Conservation (phyloP, 2,888 invertebrate species). For the Idaea dimidiata region DNA sequence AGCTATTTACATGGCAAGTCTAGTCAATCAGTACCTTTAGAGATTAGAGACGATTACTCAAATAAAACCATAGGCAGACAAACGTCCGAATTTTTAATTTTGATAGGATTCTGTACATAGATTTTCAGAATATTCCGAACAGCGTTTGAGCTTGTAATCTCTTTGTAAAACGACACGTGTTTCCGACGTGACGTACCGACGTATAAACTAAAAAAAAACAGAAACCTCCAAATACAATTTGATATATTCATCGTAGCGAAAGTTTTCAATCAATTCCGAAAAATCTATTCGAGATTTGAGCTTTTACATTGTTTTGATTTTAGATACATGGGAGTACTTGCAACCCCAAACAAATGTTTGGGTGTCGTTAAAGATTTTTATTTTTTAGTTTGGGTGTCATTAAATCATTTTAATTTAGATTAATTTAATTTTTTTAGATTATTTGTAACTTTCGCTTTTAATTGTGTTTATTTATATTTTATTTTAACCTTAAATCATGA, state of each 20-base stretch:
- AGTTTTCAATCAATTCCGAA: conserved; percentile 16
- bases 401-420: too few relatives aligned
- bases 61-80: background rate
- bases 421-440: too few relatives aligned
- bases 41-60: background rate
- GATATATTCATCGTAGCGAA: conserved; percentile 7
- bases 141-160: conserved; percentile 11
- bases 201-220: conserved; percentile 7
- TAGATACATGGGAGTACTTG: too few relatives aligned
- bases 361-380: too few relatives aligned
- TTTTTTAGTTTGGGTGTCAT: too few relatives aligned
- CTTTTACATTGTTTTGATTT: conserved; percentile 8
- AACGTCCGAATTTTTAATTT: background rate
- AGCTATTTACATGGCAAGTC: too few relatives aligned
- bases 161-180: conserved; percentile 23
- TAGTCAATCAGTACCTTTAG: too few relatives aligned
- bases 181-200: conserved; percentile 19
- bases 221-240: conserved; percentile 13
- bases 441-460: too few relatives aligned
- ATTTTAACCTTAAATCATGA: too few relatives aligned
- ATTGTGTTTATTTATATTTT: too few relatives aligned
- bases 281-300: background rate
- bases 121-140: conserved; percentile 3
- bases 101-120: background rate
- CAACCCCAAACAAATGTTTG: too few relatives aligned